Evolutionary conservation across 2,113 vertebrate genomes (phyloP).

Genomic region (Serinus canaria): DNA sequence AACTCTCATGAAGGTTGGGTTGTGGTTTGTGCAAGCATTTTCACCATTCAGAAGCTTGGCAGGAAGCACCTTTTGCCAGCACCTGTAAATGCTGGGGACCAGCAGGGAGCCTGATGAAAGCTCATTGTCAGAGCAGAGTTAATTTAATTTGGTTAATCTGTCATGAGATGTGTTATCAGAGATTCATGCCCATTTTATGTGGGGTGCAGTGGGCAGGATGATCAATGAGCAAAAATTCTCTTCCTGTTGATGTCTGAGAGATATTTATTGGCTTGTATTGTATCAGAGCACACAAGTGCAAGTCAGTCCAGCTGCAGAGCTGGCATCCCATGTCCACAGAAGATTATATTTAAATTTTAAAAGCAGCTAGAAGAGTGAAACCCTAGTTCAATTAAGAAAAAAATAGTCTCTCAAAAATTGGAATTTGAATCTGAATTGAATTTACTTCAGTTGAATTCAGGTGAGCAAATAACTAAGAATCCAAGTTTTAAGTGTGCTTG

Average conservation of each 20-base stretch:
- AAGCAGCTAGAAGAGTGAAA: not conserved
- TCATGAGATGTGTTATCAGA: not conserved
- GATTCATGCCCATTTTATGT: not conserved
- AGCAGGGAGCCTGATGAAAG: not conserved
- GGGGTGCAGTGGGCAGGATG: not conserved
- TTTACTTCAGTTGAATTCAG: not conserved
- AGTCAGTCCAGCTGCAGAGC: not conserved
- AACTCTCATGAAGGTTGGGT: not conserved
- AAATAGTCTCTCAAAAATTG: not conserved
- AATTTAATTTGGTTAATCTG: not conserved
- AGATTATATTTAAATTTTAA: not conserved
- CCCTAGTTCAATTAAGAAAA: not conserved
- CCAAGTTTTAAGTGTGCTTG: not conserved
- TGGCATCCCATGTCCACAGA: not conserved
- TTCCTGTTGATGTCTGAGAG: not conserved
- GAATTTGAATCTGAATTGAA: not conserved
- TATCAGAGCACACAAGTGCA: not conserved
- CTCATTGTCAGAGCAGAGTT: not conserved
- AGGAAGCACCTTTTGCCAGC: not conserved
- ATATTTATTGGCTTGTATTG: not conserved
- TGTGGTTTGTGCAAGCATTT: not conserved
- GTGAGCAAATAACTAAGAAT: not conserved
- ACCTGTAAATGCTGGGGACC: not conserved
- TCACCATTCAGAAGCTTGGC: not conserved
- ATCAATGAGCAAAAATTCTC: not conserved